These are phyloP conservation scores for Xiphophorus maculatus DNA, from an alignment of 2,113 vertebrate genomes.

Conservation along the genomic window DNA sequence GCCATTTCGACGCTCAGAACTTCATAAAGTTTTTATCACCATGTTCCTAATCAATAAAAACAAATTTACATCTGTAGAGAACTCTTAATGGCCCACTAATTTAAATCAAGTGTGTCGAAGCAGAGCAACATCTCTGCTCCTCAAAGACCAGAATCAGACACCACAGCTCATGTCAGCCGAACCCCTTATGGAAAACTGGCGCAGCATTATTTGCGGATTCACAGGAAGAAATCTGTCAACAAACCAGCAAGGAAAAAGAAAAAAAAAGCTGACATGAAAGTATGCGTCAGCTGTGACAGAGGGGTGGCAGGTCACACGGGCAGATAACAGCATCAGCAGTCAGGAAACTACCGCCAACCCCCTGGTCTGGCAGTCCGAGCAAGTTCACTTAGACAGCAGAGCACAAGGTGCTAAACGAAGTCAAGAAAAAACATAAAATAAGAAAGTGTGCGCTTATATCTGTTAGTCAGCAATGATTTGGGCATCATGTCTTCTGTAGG, in stretches of 20 bases:
- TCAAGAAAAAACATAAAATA: neutral
- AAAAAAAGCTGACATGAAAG: conserved; percentile 33
- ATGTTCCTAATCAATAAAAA: no score
- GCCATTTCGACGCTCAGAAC: no score
- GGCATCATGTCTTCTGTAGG: neutral
- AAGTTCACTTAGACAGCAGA: neutral
- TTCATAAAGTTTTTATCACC: no score
- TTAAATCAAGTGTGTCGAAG: neutral
- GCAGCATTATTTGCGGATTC: conserved; percentile 7
- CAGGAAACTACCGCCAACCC: neutral
- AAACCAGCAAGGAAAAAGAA: conserved; percentile 20
- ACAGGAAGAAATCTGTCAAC: conserved; percentile 11
- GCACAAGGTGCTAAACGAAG: neutral
- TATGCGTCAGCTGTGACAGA: conserved; percentile 16
- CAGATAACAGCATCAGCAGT: conserved; percentile 5
- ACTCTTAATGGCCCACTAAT: neutral
- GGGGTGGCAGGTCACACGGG: conserved; percentile 39
- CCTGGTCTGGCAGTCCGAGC: no score
- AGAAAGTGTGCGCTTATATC: neutral
- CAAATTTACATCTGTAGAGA: no score
- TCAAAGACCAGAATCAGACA: neutral
- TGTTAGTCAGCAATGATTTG: neutral
- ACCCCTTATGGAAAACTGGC: conserved; percentile 5
- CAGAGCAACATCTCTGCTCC: neutral
- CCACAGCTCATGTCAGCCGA: neutral